Percentiles rank a stretch among this genome's conserved stretches.
These are phyloP conservation scores for Eretmochelys imbricata DNA, from an alignment of 2,113 vertebrate genomes.

Conservation along the genomic window DNA sequence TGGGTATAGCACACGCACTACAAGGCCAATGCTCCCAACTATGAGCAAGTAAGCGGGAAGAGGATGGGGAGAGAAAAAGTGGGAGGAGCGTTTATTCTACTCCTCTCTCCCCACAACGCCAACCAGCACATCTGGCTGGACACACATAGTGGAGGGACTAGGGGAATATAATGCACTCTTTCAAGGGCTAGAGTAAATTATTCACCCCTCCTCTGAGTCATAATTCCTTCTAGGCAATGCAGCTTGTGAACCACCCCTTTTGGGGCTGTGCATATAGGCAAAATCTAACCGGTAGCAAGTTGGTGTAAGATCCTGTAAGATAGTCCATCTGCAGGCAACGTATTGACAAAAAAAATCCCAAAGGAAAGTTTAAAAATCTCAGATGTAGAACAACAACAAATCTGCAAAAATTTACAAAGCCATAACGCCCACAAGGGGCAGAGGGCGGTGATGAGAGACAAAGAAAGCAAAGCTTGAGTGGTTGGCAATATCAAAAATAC, in stretches of 20 bases:
- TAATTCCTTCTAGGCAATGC: not conserved
- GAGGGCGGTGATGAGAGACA: not conserved
- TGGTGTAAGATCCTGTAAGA: not conserved
- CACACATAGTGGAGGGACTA: not conserved
- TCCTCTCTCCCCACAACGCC: fast-evolving
- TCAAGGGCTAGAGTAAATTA: not conserved
- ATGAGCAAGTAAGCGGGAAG: not conserved
- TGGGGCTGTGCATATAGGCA: not conserved
- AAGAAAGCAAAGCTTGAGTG: not conserved
- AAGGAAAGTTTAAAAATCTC: not conserved
- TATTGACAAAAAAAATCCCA: not conserved
- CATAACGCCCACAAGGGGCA: not conserved
- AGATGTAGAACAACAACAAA: not conserved
- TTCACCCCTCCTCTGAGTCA: not conserved
- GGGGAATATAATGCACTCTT: not conserved
- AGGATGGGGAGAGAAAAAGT: not conserved
- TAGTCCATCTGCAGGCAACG: not conserved
- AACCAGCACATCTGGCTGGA: fast-evolving
- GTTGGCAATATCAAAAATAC: slow-evolving; percentile 1
- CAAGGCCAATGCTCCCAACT: not conserved
- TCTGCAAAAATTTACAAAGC: not conserved
- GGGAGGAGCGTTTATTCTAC: not conserved
- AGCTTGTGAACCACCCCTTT: not conserved
- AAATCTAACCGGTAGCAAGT: not conserved
- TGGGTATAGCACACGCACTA: slow-evolving; percentile 34